Percentiles rank a stretch among this genome's conserved stretches.
These are phyloP conservation scores for Melitaea cinxia DNA, from an alignment of 1,140 invertebrate species.

Conservation along the genomic window DNA sequence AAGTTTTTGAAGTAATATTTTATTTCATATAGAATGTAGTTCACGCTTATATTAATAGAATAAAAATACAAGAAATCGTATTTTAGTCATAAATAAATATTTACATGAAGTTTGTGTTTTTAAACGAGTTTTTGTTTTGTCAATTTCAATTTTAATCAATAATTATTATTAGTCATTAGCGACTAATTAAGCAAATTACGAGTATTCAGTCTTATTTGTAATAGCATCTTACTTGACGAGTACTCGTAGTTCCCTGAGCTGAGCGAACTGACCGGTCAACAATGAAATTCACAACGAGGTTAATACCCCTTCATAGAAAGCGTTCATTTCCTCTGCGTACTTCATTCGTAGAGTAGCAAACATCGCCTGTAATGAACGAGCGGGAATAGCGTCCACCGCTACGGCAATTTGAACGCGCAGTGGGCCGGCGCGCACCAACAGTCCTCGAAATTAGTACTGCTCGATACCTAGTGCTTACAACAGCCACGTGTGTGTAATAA, in stretches of 20 bases:
- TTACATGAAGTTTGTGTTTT: no score
- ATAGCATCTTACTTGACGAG: conserved; percentile 12
- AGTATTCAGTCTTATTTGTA: not conserved
- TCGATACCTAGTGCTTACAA: conserved; percentile 48
- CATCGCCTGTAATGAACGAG: conserved; percentile 63
- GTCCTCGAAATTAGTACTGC: conserved; percentile 69
- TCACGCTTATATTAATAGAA: not conserved
- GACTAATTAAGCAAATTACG: not conserved
- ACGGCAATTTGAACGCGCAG: conserved; percentile 76
- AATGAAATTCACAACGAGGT: conserved; percentile 55
- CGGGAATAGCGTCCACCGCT: conserved; percentile 54
- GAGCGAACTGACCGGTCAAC: conserved; percentile 35
- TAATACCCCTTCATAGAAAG: conserved; percentile 63
- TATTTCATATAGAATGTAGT: not conserved
- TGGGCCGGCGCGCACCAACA: conserved; percentile 66
- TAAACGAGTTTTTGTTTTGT: no score
- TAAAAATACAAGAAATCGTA: no score
- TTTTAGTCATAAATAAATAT: no score
- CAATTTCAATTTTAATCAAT: no score
- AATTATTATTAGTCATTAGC: not conserved
- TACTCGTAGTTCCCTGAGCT: conserved; percentile 3
- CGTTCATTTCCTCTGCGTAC: conserved; percentile 69
- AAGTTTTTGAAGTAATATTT: conserved; percentile 2
- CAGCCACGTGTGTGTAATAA: conserved; percentile 17
- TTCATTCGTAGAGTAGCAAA: conserved; percentile 72